Conservation (phyloP, 2,113 vertebrate species). For the Alethe diademata region DNA sequence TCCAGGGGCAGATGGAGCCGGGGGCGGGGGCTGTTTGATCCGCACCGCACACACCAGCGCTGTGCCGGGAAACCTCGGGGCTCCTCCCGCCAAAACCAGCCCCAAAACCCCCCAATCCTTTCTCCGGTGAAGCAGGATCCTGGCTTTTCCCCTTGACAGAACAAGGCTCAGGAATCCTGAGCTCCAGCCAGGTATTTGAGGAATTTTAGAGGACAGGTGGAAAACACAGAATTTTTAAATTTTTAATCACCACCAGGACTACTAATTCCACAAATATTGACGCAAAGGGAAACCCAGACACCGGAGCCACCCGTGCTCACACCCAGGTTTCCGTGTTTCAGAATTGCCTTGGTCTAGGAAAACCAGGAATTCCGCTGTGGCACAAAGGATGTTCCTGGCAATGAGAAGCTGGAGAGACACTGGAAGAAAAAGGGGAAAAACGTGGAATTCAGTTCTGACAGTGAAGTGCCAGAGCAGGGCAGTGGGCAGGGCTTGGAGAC, state of each 20-base stretch:
- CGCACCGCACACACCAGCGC: fast-evolving
- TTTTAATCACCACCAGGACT: neutral
- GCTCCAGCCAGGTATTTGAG: neutral
- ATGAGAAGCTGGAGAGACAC: neutral
- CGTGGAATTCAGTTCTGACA: too few relatives aligned
- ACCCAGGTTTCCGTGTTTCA: neutral
- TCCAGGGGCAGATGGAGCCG: neutral
- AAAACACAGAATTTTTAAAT: neutral
- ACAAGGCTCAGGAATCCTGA: neutral
- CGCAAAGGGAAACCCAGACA: neutral
- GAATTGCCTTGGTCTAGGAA: neutral
- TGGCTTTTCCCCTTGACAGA: fast-evolving
- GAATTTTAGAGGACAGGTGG: neutral
- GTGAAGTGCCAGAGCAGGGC: neutral
- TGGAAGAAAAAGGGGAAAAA: neutral
- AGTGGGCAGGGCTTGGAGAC: neutral
- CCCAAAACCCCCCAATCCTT: neutral
- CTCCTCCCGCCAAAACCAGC: fast-evolving
- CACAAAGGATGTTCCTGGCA: neutral
- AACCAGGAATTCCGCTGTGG: neutral
- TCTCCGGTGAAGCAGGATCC: neutral
- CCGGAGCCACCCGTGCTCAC: fast-evolving
- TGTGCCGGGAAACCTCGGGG: fast-evolving
- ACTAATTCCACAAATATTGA: neutral
- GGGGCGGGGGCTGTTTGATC: neutral